A percentile compares a stretch with the other conserved stretches of the same genome.
These are phyloP conservation scores for Alentia gelatinosa DNA, from an alignment of 2,888 invertebrate genomes.

Conservation along the genomic window DNA sequence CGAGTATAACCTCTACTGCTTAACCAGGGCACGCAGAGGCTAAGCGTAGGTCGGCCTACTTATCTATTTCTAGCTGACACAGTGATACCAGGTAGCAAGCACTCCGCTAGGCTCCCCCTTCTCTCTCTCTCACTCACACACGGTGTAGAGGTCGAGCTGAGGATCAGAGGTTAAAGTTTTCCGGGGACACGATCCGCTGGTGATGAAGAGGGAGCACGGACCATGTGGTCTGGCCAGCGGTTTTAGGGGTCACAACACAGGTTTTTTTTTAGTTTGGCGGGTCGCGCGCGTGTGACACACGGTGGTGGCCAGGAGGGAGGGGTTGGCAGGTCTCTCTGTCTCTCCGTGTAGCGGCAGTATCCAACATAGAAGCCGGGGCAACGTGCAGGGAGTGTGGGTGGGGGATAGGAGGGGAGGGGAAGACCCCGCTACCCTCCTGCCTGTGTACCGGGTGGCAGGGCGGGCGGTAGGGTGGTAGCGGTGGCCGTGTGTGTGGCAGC, in stretches of 20 bases:
- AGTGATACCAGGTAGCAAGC: conserved; percentile 24
- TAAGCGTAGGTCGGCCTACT: conserved; percentile 4
- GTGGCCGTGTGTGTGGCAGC: neutral
- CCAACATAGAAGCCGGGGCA: neutral
- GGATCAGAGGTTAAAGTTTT: neutral
- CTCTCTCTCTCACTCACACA: too few species aligned
- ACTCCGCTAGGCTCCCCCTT: neutral
- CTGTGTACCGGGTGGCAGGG: neutral
- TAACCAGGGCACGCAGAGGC: conserved; percentile 37
- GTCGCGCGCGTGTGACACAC: too few species aligned
- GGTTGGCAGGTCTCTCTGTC: neutral
- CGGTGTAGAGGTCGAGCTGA: neutral
- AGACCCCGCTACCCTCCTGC: neutral
- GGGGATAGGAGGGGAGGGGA: neutral
- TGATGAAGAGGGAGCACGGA: neutral
- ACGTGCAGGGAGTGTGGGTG: too few species aligned
- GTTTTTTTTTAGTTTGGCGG: too few species aligned
- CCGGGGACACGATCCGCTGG: neutral
- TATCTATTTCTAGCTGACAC: neutral
- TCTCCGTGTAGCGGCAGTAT: neutral
- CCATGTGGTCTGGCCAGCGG: neutral
- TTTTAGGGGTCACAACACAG: neutral
- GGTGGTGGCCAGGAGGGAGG: neutral
- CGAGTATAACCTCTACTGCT: conserved; percentile 9
- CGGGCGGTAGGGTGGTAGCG: neutral